These are phyloP conservation scores for Equus quagga DNA, from an alignment of 2,113 vertebrate genomes.

Conservation along the genomic window DNA sequence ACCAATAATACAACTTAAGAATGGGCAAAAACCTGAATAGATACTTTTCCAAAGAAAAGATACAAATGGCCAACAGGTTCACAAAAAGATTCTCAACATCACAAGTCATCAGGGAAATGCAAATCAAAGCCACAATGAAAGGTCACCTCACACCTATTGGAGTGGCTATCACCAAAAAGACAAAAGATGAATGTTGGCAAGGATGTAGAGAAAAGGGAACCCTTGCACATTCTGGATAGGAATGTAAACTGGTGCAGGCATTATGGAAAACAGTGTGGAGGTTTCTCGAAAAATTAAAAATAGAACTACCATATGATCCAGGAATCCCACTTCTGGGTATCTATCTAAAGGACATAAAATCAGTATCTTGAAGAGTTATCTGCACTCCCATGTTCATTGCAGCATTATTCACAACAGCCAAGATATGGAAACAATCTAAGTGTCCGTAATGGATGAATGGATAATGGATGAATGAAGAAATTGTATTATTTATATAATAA, in stretches of 20 bases:
- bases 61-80: neutral
- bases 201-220: neutral
- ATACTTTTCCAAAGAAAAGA: neutral
- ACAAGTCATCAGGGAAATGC: neutral
- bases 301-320: neutral
- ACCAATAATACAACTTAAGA: neutral
- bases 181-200: neutral
- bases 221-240: neutral
- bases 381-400: neutral
- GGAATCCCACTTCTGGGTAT: neutral
- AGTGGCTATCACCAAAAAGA: neutral
- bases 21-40: constrained; percentile 1
- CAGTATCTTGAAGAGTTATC: neutral
- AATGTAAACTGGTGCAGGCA: neutral
- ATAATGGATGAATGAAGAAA: neutral
- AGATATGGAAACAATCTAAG: neutral
- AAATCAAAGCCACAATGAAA: constrained; percentile 24
- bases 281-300: neutral
- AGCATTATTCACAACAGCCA: constrained; percentile 24
- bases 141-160: neutral
- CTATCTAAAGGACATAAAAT: neutral
- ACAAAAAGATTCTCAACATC: neutral
- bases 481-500: no score
- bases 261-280: neutral
- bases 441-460: neutral